These are phyloP conservation scores for Sabatieria punctata DNA, from an alignment of 2,888 invertebrate genomes.

Conservation along the genomic window DNA sequence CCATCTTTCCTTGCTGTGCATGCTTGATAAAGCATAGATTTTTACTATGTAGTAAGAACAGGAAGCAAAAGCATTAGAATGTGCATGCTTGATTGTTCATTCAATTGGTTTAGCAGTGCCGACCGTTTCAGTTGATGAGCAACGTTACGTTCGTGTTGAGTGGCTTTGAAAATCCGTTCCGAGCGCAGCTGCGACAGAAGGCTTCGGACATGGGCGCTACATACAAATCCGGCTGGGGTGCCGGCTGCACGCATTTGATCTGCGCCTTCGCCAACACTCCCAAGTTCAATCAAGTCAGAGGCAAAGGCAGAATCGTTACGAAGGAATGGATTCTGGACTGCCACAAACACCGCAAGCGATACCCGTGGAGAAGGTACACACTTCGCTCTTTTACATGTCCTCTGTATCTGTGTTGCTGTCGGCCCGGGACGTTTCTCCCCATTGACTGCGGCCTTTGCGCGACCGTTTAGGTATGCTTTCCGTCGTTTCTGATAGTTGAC, in stretches of 20 bases:
- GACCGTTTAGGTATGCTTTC: too few species aligned
- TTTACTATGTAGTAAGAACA: too few species aligned
- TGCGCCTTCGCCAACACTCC: conserved; percentile 78
- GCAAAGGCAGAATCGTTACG: conserved; percentile 45
- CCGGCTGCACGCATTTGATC: conserved; percentile 61
- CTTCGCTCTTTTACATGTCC: too few species aligned
- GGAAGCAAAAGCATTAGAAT: too few species aligned
- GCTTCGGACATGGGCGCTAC: conserved; percentile 60
- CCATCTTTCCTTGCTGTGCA: too few species aligned
- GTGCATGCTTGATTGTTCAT: too few species aligned
- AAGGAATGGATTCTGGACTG: conserved; percentile 59
- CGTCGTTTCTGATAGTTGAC: too few species aligned
- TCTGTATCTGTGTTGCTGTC: too few species aligned
- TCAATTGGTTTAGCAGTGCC: too few species aligned
- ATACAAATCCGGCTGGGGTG: conserved; percentile 56
- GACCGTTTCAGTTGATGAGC: conserved; percentile 45
- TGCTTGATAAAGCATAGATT: too few species aligned
- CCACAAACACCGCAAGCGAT: conserved; percentile 42
- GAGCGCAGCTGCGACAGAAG: conserved; percentile 48
- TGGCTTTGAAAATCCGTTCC: conserved; percentile 65
- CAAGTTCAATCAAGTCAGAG: conserved; percentile 54
- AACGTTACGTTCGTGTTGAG: conserved; percentile 62
- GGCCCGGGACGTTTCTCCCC: too few species aligned
- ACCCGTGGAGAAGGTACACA: conserved; percentile 46
- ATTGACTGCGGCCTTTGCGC: too few species aligned